Evolutionary conservation across 2,113 vertebrate species (phyloP).

Genomic region (Perca schrenkii): DNA sequence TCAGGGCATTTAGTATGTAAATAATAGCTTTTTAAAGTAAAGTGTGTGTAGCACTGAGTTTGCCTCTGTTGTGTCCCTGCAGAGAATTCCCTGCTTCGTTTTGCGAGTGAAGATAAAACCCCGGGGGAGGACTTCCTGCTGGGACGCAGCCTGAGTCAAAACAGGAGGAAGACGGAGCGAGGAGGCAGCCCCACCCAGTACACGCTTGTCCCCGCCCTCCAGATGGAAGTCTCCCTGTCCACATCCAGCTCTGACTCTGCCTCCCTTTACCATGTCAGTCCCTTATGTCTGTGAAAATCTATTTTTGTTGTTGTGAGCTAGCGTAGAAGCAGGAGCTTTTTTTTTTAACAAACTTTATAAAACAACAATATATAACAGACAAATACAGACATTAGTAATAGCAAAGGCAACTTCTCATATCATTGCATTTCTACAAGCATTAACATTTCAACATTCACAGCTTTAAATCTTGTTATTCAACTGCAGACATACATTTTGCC

Average conservation of each 20-base stretch:
- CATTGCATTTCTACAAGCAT: too few relatives aligned
- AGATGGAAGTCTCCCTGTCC: conserved; percentile 95
- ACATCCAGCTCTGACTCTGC: conserved; percentile 93
- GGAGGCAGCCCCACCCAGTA: conserved; percentile 94
- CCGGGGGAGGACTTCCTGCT: conserved; percentile 92
- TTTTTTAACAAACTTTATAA: too few relatives aligned
- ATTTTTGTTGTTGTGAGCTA: neutral
- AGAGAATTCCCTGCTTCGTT: conserved; percentile 97
- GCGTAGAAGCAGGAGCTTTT: neutral
- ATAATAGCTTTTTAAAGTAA: neutral
- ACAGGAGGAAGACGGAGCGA: conserved; percentile 93
- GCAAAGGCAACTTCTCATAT: too few relatives aligned
- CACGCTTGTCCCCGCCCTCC: conserved; percentile 91
- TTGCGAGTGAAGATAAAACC: conserved; percentile 94
- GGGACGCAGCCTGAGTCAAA: conserved; percentile 93
- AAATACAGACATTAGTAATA: too few relatives aligned
- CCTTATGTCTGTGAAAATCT: neutral
- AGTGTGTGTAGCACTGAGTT: conserved; percentile 9
- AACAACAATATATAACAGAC: too few relatives aligned
- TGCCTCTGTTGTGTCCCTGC: conserved; percentile 39
- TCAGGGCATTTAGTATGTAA: neutral
- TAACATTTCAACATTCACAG: too few relatives aligned
- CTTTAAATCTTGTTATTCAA: too few relatives aligned
- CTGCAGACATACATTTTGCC: too few relatives aligned
- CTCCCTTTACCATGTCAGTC: conserved; percentile 95